These are phyloP conservation scores for Laticauda laticaudata DNA, from an alignment of 2,113 vertebrate genomes.

Conservation along the genomic window DNA sequence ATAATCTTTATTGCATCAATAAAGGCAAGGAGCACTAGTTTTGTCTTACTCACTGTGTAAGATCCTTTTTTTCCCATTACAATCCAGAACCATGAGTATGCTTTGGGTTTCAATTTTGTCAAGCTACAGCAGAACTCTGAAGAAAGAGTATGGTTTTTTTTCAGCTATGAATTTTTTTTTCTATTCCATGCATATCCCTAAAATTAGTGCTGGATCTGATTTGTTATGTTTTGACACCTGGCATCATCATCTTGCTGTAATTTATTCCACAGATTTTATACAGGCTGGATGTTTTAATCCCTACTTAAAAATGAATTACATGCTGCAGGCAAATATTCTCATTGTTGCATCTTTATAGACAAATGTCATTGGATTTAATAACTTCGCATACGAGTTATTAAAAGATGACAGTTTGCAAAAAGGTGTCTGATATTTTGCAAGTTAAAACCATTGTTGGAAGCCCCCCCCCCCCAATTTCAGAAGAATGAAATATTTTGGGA, in stretches of 20 bases:
- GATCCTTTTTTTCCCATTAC: neutral
- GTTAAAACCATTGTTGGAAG: neutral
- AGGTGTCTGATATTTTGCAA: neutral
- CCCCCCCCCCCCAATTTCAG: too few species aligned
- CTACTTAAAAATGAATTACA: neutral
- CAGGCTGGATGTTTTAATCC: neutral
- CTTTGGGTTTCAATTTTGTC: neutral
- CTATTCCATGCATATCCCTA: neutral
- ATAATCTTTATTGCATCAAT: neutral
- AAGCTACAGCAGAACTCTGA: fast-evolving
- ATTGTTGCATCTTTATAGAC: neutral
- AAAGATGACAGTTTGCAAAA: neutral
- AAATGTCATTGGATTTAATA: neutral
- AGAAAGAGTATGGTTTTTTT: neutral
- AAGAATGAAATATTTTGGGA: too few species aligned
- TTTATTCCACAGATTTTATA: neutral
- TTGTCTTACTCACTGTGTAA: neutral
- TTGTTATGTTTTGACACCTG: neutral
- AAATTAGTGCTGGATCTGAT: neutral
- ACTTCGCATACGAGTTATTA: neutral
- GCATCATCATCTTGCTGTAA: neutral
- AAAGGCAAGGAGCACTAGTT: neutral
- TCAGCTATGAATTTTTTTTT: neutral
- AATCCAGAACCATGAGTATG: neutral
- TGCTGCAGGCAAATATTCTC: neutral